Evolutionary conservation across 2,113 vertebrate genomes (phyloP).

Genomic region (Dinomys branickii): DNA sequence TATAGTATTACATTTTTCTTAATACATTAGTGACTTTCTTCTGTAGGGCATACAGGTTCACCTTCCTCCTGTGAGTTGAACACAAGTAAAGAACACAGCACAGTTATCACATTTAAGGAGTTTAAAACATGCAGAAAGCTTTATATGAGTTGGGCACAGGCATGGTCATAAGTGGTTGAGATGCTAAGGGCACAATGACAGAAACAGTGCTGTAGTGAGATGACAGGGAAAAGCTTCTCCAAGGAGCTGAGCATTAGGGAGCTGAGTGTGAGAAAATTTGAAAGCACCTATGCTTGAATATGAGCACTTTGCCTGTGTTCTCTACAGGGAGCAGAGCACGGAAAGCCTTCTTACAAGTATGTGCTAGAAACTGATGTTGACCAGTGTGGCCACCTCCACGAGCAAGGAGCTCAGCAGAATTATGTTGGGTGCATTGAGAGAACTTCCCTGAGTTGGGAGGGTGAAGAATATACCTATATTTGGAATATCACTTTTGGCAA

Average conservation of each 20-base stretch:
- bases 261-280: background rate
- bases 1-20: background rate
- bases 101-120: background rate
- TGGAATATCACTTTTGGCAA: background rate
- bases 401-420: background rate
- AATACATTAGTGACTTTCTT: background rate
- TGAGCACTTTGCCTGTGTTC: background rate
- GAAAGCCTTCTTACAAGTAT: background rate
- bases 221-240: background rate
- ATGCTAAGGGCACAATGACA: background rate
- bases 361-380: background rate
- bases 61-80: background rate
- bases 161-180: background rate
- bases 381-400: rapidly evolving
- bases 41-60: background rate
- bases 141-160: background rate
- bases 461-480: background rate
- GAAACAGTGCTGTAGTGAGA: background rate
- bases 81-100: background rate
- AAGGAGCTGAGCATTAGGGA: background rate
- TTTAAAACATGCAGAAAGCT: background rate
- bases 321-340: background rate
- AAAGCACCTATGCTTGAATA: background rate
- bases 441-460: background rate
- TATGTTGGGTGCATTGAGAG: background rate